Base-by-base conservation (phyloP, 2,797 vertebrate species). In the Pagetopsis macropterus region DNA sequence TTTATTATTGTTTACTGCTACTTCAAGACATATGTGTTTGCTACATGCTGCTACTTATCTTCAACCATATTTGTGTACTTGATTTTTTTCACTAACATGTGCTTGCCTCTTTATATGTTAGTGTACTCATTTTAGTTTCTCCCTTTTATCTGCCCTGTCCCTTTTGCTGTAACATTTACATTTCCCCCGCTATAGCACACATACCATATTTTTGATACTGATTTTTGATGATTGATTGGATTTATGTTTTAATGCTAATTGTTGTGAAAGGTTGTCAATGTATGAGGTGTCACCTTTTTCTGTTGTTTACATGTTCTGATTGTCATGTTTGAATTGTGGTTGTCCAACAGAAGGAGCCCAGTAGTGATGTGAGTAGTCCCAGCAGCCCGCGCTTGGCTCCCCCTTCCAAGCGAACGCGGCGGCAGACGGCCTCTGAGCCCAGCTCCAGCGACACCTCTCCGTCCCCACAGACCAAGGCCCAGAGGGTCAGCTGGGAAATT, bases 381-480 rank as follows among this genome's bases (percentile, higher is more conserved):
- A 97, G 96, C 87, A 98, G 97, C 73, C 96, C 97, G 46, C 94
- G 95, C 75, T 84, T 97, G 91, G 95, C 96, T 80, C 98, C 97
- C 50, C 97, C 97, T 2, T 93, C 96, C 64, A 99, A 99, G 92
- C 95, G 97, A 78, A 95, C 95, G 64, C 95, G 97, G 85, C 94
- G 97, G 85, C 96, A 97, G 91, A 92, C 91, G 7, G 95, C 96
- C 80, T 96, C 97, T 14, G 96, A 97, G 88, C 95, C 96, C 81
- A 96, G 97, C 92, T 97, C 96, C 86, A 98, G 96, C 82, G 98
- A 99, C 90, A 98, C 96, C 87, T 98, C 98, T 7, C 94, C 94
- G 17, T 97, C 97, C 83, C 95, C 97, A 58, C 96, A 96, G 92
- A 94, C 93, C 83, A 94, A 96, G 93, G 94, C 94, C 83, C 97